Base-by-base conservation (phyloP, 2,888 invertebrate species). In the Lepeophtheirus nordmannii region DNA sequence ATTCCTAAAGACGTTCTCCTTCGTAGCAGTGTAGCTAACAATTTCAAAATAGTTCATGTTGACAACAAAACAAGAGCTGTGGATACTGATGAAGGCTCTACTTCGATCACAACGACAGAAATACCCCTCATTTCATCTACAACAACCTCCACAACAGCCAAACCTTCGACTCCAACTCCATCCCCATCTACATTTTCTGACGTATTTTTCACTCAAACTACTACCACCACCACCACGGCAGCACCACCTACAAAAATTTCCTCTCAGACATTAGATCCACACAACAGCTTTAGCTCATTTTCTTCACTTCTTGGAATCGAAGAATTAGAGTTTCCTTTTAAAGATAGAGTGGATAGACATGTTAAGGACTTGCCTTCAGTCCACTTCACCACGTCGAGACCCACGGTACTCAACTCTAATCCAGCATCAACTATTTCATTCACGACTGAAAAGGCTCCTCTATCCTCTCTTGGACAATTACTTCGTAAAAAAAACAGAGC, bases 1-100 rank as follows among this genome's bases (percentile, higher is more conserved):
- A 46, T 64, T 1, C 64, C 64, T 9, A 56, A 64, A 23, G 56
- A 56, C 14, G 10, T 64, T n/a, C 53, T 64, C 30, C 10, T 22
- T 22, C 20, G 14, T 20, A 23, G 53, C 53, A 46, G 53, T 17
- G 53, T 1, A 17, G 53, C 8, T 46, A 46, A 46, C 17, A 46
- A 46, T 17, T 46, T 46, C n/a, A 46, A 46, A 46, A 46, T 46
- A n/a, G 53, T 46, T 1, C 2, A 17, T n/a, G 8, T 46, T 46
- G 53, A 46, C 17, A 46, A 46, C 17, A 17, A 14, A n/a, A 46
- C 53, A 17, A 46, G 53, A 5, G 14, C 2, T n/a, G 17, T 5
- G 14, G 53, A 46, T 2, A 46, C 8, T 8, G 53, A 46, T n/a
- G 1, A 17, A 3, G n/a, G 14, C 8, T 17, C 8, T n/a, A 2